These are phyloP conservation scores for Apocheima hispidaria DNA, from an alignment of 2,888 invertebrate species.

Conservation along the genomic window DNA sequence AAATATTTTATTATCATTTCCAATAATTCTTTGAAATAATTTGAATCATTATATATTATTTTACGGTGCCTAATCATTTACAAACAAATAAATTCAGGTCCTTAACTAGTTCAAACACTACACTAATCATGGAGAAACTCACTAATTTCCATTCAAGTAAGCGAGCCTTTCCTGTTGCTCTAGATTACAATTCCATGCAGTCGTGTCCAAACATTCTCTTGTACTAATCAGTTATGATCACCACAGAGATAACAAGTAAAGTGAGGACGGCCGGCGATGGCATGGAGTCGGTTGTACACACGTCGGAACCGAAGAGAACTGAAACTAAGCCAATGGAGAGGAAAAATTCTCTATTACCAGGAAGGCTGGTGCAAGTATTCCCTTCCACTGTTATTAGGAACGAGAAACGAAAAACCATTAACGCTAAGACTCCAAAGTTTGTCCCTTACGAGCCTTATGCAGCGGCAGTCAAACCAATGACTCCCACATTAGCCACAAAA, in stretches of 20 bases:
- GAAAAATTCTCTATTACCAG: conserved; percentile 60
- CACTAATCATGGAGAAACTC: conserved; percentile 56
- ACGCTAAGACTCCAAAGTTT: conserved; percentile 91
- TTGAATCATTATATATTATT: neutral
- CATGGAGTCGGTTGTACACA: conserved; percentile 88
- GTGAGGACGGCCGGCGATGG: conserved; percentile 91
- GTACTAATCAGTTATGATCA: conserved; percentile 31
- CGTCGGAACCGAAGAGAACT: conserved; percentile 58
- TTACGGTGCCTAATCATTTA: neutral
- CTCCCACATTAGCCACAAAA: conserved; percentile 80
- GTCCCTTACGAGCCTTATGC: conserved; percentile 96
- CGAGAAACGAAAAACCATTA: conserved; percentile 83
- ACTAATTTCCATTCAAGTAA: conserved; percentile 63
- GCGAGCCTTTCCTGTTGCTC: conserved; percentile 39
- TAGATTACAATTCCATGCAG: conserved; percentile 15
- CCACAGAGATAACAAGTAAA: conserved; percentile 73
- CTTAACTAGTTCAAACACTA: neutral
- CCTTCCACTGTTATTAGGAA: conserved; percentile 87
- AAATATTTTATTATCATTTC: too few relatives aligned
- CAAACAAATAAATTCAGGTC: neutral
- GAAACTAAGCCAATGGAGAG: conserved; percentile 45
- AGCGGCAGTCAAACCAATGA: conserved; percentile 93
- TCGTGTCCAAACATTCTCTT: conserved; percentile 29
- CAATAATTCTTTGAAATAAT: too few relatives aligned
- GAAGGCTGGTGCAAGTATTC: conserved; percentile 74